Conservation (phyloP, 2,888 invertebrate species). For the Ornithoptera priamus region DNA sequence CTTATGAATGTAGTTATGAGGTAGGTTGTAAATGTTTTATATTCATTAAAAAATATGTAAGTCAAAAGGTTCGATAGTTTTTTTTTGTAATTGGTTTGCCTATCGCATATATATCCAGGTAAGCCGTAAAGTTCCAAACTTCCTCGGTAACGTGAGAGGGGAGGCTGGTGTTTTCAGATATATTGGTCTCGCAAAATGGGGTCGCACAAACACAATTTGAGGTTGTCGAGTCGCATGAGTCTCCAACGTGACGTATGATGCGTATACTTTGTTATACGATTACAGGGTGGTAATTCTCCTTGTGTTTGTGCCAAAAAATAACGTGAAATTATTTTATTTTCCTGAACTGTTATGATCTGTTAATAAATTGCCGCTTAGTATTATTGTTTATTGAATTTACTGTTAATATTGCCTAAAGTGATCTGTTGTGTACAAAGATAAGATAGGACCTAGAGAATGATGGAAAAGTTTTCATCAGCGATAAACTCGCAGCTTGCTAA, state of each 20-base stretch:
- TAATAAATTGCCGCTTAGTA: neutral
- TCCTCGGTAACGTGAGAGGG: slow-evolving; percentile 16
- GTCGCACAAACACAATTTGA: slow-evolving; percentile 46
- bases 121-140: slow-evolving; percentile 18
- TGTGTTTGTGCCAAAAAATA: neutral
- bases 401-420: neutral
- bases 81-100: too few species aligned
- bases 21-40: too few species aligned
- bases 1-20: too few species aligned
- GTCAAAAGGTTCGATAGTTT: too few species aligned
- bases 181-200: slow-evolving; percentile 42
- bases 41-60: too few species aligned
- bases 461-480: too few species aligned
- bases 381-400: neutral
- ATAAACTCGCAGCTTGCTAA: too few species aligned
- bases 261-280: slow-evolving; percentile 14
- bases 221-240: slow-evolving; percentile 33
- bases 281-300: slow-evolving; percentile 1
- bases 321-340: slow-evolving; percentile 7
- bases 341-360: neutral
- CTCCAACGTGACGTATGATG: slow-evolving; percentile 8
- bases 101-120: slow-evolving; percentile 2
- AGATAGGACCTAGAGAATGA: too few species aligned
- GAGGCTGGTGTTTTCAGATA: slow-evolving; percentile 38
- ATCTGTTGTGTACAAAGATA: too few species aligned